phyloP scores from a whole-genome alignment of 2,888 invertebrate genomes.

The Plagodis pulveraria region DNA sequence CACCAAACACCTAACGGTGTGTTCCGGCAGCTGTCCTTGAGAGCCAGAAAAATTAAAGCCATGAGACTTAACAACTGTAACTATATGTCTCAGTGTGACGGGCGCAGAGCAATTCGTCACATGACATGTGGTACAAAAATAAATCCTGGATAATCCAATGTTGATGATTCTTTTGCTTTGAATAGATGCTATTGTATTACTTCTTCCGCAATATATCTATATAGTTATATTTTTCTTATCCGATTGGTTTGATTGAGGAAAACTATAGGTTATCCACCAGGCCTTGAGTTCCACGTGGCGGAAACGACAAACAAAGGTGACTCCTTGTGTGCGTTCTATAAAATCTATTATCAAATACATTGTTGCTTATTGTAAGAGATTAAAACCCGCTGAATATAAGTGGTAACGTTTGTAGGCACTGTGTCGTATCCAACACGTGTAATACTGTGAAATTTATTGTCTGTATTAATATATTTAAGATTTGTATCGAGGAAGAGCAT shows the following conservation, averaged over 20 bases:
- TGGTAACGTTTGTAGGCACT: not conserved
- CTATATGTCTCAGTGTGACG: too few species aligned
- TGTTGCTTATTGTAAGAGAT: slow-evolving; percentile 13
- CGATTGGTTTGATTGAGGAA: slow-evolving; percentile 22
- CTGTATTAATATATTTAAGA: too few species aligned
- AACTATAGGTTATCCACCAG: slow-evolving; percentile 15
- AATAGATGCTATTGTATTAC: not conserved
- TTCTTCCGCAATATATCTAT: slow-evolving; percentile 4
- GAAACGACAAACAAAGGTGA: slow-evolving; percentile 25
- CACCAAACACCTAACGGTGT: too few species aligned
- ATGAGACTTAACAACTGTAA: too few species aligned
- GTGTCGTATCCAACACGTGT: slow-evolving; percentile 2
- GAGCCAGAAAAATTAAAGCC: too few species aligned
- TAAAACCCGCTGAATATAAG: not conserved
- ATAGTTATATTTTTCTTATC: not conserved
- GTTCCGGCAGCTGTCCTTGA: too few species aligned
- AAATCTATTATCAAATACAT: slow-evolving; percentile 24
- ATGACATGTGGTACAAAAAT: too few species aligned
- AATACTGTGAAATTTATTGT: too few species aligned
- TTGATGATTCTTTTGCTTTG: too few species aligned
- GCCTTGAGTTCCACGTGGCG: slow-evolving; percentile 31
- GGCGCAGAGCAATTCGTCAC: too few species aligned
- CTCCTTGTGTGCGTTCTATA: slow-evolving; percentile 13
- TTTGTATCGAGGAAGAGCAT: too few species aligned
- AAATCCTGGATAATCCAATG: too few species aligned